Conservation (phyloP, 2,797 vertebrate species). For the Hyperoplus lanceolatus region DNA sequence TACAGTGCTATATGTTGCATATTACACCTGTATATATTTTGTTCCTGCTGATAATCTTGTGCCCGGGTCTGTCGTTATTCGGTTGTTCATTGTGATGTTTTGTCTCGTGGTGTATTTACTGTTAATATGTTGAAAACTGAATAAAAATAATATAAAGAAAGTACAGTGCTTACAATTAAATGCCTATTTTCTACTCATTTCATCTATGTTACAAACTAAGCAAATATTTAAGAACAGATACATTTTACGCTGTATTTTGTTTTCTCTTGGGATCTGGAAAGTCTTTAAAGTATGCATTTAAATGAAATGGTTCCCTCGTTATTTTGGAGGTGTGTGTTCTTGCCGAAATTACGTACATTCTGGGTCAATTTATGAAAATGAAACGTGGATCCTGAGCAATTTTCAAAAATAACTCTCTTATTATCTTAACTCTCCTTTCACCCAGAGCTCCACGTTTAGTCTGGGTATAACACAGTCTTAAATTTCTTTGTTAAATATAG, state of each 20-base stretch:
- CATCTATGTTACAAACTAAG: slow-evolving; percentile 2
- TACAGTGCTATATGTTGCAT: too few species aligned
- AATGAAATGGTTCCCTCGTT: slow-evolving; percentile 33
- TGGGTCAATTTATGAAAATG: slow-evolving; percentile 72
- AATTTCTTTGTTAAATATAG: slow-evolving; percentile 18
- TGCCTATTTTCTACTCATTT: background rate
- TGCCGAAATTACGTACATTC: slow-evolving; percentile 60
- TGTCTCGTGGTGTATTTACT: too few species aligned
- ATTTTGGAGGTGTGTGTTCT: slow-evolving; percentile 46
- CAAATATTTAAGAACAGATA: slow-evolving; percentile 13
- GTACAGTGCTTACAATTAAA: background rate
- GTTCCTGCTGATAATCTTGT: too few species aligned
- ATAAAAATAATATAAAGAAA: background rate
- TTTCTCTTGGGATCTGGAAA: slow-evolving; percentile 6
- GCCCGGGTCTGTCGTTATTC: too few species aligned
- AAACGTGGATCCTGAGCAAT: slow-evolving; percentile 77
- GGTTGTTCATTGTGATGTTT: too few species aligned
- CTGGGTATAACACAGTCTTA: slow-evolving; percentile 30
- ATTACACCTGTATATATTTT: too few species aligned
- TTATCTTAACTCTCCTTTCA: slow-evolving; percentile 72
- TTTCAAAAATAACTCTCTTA: slow-evolving; percentile 80
- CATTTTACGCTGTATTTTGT: slow-evolving; percentile 6
- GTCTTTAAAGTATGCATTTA: slow-evolving; percentile 42
- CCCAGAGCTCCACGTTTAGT: slow-evolving; percentile 57
- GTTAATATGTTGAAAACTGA: too few species aligned